These are phyloP conservation scores for Tachyglossus aculeatus DNA, from an alignment of 2,797 vertebrate species.

Conservation along the genomic window DNA sequence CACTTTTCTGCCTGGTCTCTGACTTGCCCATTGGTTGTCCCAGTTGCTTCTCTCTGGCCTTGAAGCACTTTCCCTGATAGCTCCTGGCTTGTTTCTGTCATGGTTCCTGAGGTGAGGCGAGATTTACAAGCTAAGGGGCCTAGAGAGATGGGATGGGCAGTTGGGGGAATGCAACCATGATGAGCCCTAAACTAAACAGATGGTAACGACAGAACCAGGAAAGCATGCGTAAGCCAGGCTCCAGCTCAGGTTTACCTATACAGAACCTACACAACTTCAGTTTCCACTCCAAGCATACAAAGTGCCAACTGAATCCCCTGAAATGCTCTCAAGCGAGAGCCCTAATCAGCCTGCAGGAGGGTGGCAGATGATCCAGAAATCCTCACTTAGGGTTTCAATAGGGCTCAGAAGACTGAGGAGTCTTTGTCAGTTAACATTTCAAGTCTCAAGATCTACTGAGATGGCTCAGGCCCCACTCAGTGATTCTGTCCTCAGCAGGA, in stretches of 20 bases:
- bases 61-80: neutral
- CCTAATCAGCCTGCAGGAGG: neutral
- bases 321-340: neutral
- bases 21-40: too few species aligned
- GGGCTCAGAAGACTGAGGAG: neutral
- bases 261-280: neutral
- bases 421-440: neutral
- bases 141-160: neutral
- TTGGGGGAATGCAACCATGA: slow-evolving; percentile 2
- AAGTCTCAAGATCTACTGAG: neutral
- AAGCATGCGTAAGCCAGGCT: slow-evolving; percentile 1
- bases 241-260: neutral
- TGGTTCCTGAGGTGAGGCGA: neutral
- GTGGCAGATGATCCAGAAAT: neutral
- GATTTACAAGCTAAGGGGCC: neutral
- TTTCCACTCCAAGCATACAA: slow-evolving; percentile 3
- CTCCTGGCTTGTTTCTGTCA: neutral
- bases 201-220: neutral
- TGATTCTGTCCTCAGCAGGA: neutral
- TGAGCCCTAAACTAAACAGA: slow-evolving; percentile 22
- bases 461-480: neutral
- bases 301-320: neutral
- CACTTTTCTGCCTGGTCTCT: neutral
- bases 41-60: neutral
- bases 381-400: neutral